Conservation (phyloP, 2,797 vertebrate species). For the Astyanax mexicanus region DNA sequence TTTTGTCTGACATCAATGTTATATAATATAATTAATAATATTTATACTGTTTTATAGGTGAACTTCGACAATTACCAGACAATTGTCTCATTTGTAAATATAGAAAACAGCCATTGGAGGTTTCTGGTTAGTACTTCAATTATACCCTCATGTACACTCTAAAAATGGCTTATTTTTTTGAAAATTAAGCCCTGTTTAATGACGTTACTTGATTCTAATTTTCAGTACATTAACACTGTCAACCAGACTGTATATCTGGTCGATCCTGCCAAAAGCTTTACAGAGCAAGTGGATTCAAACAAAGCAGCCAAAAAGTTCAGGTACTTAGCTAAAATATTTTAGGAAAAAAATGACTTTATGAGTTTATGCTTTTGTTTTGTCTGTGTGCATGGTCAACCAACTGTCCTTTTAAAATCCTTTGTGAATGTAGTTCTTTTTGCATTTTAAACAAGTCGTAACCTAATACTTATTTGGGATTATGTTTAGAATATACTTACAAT, state of each 20-base stretch:
- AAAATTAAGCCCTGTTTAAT: too few species aligned
- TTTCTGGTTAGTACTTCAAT: constrained; percentile 20
- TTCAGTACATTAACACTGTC: too few species aligned
- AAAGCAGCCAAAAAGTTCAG: not conserved
- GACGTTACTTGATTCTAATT: too few species aligned
- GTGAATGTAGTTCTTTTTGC: too few species aligned
- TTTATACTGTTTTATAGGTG: constrained; percentile 15
- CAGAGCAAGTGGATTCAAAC: not conserved
- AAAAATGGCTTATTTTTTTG: not conserved
- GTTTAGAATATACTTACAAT: not conserved
- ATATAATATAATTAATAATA: not conserved
- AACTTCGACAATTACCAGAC: constrained; percentile 24
- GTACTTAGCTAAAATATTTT: too few species aligned
- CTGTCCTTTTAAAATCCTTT: too few species aligned
- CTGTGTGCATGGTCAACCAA: too few species aligned
- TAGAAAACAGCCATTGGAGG: constrained; percentile 16
- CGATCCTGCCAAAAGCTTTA: not conserved
- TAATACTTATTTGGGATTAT: too few species aligned
- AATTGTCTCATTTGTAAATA: constrained; percentile 23
- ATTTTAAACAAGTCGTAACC: not conserved
- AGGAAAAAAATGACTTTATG: too few species aligned
- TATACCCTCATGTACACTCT: not conserved
- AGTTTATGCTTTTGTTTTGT: too few species aligned
- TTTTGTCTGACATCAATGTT: too few species aligned
- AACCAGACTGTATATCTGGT: not conserved